Evolutionary conservation across 1,140 invertebrate species (phyloP), one percentile per base, ranked within the genome.

Genomic region (Lanistes nyassanus): DNA sequence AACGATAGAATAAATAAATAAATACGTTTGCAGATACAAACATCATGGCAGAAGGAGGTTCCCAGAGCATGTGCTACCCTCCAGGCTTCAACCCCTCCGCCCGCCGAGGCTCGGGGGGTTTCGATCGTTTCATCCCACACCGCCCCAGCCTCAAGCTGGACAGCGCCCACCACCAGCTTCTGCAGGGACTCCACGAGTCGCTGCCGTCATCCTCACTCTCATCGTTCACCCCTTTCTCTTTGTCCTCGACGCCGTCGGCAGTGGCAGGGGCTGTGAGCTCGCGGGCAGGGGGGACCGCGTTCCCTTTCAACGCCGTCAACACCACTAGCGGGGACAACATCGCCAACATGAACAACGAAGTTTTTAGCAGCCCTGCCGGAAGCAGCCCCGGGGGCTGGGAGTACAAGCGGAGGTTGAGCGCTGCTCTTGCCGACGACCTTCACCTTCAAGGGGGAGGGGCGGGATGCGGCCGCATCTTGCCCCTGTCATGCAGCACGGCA

Each of bases 61-160:
- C 42, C 19, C 42, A 47, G 9, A 47, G 5, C 5, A 16, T 47
- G 42, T 47, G 19, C 42, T 47, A 47, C 42, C 5, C 42, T 16
- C 5, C 42, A 16, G 42, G 42, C 19, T 47, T 47, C 42, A 47
- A 47, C 5, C 42, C 42, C 9, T 47, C 42, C 19, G 42, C 9
- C 42, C 42, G 42, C 42, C 42, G 42, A 1, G 42, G 42, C 5
- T 47, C 42, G 19, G 42, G 2, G 42, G 42, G 65, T 23, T 67
- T 67, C 23, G 65, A 67, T 39, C 65, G 65, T 37, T 67, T 67
- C 65, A 67, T 67, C 29, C 65, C 65, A 19, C 53, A n/a, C 67
- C 19, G 67, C 2, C 67, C 47, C 23, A 23, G 39, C 19, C 67
- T 69, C 29, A 26, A 55, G 26, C 0, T 69, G 67, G 67, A 69